These are phyloP conservation scores for Columbina picui DNA, from an alignment of 2,113 vertebrate genomes.

Conservation along the genomic window DNA sequence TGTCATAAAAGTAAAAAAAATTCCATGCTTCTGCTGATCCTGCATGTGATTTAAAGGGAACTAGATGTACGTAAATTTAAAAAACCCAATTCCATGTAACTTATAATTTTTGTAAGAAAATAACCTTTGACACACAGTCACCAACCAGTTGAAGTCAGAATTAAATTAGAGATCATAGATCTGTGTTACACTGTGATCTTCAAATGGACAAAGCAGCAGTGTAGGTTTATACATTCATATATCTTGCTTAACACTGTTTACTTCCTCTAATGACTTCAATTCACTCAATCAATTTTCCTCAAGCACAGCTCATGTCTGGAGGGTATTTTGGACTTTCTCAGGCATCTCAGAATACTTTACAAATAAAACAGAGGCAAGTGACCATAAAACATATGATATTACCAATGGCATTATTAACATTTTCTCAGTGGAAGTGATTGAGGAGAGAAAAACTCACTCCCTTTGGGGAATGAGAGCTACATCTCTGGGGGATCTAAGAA, in stretches of 20 bases:
- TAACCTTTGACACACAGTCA: background rate
- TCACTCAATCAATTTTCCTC: constrained; percentile 36
- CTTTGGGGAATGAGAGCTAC: background rate
- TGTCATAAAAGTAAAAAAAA: background rate
- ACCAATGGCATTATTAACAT: background rate
- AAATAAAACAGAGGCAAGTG: constrained; percentile 30
- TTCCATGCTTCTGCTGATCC: background rate
- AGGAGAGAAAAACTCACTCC: background rate
- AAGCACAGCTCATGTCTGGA: background rate
- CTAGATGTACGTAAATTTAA: background rate
- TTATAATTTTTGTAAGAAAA: background rate
- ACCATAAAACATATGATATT: background rate
- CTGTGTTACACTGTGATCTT: background rate
- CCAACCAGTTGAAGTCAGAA: background rate
- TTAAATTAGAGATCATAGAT: background rate
- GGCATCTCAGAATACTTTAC: background rate
- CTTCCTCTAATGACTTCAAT: constrained; percentile 34
- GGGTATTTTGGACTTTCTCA: constrained; percentile 18
- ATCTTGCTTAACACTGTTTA: constrained; percentile 38
- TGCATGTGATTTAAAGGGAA: background rate
- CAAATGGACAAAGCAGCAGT: background rate
- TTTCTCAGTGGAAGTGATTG: background rate
- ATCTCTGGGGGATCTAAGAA: background rate
- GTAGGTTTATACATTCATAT: background rate
- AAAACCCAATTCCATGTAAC: background rate